Conservation (phyloP, 1,140 invertebrate species). For the Drosophila orena region DNA sequence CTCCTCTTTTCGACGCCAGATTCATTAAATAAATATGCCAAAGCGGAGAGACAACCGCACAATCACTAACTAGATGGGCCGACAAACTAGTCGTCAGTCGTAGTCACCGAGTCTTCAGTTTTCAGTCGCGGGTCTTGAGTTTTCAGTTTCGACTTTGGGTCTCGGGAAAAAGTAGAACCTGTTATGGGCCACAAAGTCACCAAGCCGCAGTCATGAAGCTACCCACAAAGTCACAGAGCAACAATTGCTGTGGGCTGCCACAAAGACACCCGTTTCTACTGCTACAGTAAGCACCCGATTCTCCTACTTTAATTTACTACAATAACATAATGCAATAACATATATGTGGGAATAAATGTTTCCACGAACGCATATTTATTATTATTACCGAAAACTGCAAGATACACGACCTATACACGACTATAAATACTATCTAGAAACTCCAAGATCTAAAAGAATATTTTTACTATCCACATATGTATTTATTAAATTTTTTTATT, state of each 20-base stretch:
- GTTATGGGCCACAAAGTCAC: conserved; percentile 41
- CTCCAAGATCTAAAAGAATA: too few species aligned
- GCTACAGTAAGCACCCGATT: conserved; percentile 9
- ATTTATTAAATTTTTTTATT: too few species aligned
- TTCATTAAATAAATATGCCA: conserved; percentile 83
- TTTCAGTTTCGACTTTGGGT: conserved; percentile 1
- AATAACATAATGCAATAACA: too few species aligned
- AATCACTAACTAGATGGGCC: conserved; percentile 38
- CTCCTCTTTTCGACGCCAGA: conserved; percentile 37
- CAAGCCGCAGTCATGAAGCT: conserved; percentile 21
- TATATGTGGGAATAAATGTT: too few species aligned
- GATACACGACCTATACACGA: too few species aligned
- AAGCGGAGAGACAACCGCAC: conserved; percentile 59
- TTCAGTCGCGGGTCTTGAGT: background rate
- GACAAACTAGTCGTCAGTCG: conserved; percentile 60
- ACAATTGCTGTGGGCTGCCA: conserved; percentile 30
- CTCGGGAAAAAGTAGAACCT: conserved; percentile 31
- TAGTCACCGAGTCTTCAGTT: conserved; percentile 2
- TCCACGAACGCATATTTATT: too few species aligned
- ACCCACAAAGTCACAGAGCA: conserved; percentile 29
- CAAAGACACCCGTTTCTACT: conserved; percentile 30
- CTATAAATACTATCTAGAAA: too few species aligned
- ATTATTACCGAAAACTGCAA: too few species aligned
- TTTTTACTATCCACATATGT: too few species aligned
- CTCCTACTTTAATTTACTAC: background rate